phyloP scores from a whole-genome alignment of 2,888 invertebrate species.

The Emmelina monodactyla region DNA sequence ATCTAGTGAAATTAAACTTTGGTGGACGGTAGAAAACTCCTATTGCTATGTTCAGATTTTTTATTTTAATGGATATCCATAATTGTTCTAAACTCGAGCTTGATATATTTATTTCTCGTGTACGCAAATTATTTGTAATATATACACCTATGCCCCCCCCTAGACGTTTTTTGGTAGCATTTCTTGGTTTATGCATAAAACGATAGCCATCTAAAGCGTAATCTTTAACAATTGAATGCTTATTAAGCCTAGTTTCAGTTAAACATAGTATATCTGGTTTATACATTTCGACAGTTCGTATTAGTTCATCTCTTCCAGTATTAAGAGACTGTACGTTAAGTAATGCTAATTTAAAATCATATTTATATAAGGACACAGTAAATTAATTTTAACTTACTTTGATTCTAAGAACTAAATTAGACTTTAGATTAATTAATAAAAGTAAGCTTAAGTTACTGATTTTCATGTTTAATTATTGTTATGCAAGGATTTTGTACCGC shows the following conservation, averaged over 20 bases:
- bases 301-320: slow-evolving; percentile 6
- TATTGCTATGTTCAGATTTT: neutral
- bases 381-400: too few species aligned
- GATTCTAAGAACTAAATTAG: too few species aligned
- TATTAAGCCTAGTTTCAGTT: slow-evolving; percentile 5
- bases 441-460: too few species aligned
- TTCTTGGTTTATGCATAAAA: slow-evolving; percentile 3
- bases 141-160: slow-evolving; percentile 4
- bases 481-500: too few species aligned
- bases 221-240: neutral
- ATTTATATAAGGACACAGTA: too few species aligned
- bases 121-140: neutral
- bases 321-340: slow-evolving; percentile 4
- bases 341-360: neutral
- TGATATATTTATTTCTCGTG: neutral
- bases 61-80: slow-evolving; percentile 3
- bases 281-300: neutral
- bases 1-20: too few species aligned
- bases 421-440: too few species aligned
- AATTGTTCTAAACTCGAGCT: neutral
- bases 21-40: slow-evolving; percentile 4
- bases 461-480: too few species aligned
- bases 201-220: slow-evolving; percentile 3
- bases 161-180: neutral
- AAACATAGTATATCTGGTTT: slow-evolving; percentile 1